Conservation (phyloP, 2,888 invertebrate genomes). For the Sarcophaga carnaria region DNA sequence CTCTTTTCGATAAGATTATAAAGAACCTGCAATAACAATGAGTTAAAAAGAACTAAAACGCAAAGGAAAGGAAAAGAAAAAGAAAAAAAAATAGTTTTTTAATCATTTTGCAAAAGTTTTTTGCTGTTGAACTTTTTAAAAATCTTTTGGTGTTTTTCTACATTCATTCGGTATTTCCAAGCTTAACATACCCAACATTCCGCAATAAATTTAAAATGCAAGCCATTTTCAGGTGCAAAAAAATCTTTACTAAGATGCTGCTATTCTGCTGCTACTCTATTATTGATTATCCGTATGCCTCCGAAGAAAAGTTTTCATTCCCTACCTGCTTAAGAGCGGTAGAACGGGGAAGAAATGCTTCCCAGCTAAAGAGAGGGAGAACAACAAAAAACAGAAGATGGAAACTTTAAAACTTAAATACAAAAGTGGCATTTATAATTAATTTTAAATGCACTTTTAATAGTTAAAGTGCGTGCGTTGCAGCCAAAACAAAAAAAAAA, state of each 20-base stretch:
- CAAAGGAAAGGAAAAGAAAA: not conserved
- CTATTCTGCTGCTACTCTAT: slow-evolving; percentile 5
- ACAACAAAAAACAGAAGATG: not conserved
- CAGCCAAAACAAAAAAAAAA: too few relatives aligned
- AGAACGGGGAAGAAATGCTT: too few relatives aligned
- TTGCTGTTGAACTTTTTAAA: not conserved
- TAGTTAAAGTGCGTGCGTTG: slow-evolving; percentile 64
- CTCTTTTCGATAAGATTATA: slow-evolving; percentile 26
- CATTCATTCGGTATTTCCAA: not conserved
- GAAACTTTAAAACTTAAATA: slow-evolving; percentile 36
- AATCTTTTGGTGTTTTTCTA: not conserved
- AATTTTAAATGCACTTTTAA: slow-evolving; percentile 72
- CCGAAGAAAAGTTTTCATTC: not conserved
- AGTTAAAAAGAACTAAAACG: not conserved
- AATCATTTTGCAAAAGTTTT: not conserved
- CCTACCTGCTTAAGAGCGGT: too few relatives aligned
- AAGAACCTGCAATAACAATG: not conserved
- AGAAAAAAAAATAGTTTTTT: slow-evolving; percentile 9
- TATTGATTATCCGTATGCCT: slow-evolving; percentile 44
- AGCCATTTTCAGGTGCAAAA: not conserved
- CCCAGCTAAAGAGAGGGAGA: not conserved
- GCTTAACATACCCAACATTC: not conserved
- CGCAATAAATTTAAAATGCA: not conserved
- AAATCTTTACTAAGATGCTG: not conserved
- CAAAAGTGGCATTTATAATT: slow-evolving; percentile 69